Conservation (phyloP, 2,888 invertebrate genomes). For the Cheilosia scutellata region DNA sequence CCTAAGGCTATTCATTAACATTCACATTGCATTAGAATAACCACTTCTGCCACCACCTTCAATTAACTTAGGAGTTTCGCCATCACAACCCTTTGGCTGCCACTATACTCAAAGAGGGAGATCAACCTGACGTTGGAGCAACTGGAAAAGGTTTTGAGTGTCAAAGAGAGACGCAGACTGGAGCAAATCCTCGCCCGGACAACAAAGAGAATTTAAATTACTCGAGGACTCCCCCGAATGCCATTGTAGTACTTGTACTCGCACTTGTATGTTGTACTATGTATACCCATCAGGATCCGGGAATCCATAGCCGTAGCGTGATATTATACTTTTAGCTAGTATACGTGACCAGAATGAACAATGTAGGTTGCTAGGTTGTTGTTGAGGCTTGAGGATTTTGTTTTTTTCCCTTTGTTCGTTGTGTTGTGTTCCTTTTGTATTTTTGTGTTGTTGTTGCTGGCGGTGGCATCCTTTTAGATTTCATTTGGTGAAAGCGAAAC, state of each 20-base stretch:
- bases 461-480: slow-evolving; percentile 58
- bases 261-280: not conserved
- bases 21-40: slow-evolving; percentile 75
- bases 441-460: slow-evolving; percentile 30
- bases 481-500: slow-evolving; percentile 66
- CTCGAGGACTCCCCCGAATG: slow-evolving; percentile 69
- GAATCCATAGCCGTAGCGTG: slow-evolving; percentile 64
- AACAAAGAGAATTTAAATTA: slow-evolving; percentile 76
- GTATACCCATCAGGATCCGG: slow-evolving; percentile 33
- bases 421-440: not conserved
- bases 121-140: slow-evolving; percentile 83
- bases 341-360: slow-evolving; percentile 71
- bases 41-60: slow-evolving; percentile 70
- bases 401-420: not conserved
- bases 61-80: slow-evolving; percentile 81
- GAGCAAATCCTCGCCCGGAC: slow-evolving; percentile 81
- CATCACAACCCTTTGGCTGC: slow-evolving; percentile 84
- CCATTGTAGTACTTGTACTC: slow-evolving; percentile 38
- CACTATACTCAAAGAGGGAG: slow-evolving; percentile 83
- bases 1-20: slow-evolving; percentile 69
- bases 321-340: slow-evolving; percentile 72
- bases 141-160: slow-evolving; percentile 82
- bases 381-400: slow-evolving; percentile 49
- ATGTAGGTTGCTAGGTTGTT: slow-evolving; percentile 72
- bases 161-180: slow-evolving; percentile 82